Evolutionary conservation across 2,888 invertebrate species (phyloP), one percentile per base, ranked within the genome.

Genomic region (Aspidapion aeneum): DNA sequence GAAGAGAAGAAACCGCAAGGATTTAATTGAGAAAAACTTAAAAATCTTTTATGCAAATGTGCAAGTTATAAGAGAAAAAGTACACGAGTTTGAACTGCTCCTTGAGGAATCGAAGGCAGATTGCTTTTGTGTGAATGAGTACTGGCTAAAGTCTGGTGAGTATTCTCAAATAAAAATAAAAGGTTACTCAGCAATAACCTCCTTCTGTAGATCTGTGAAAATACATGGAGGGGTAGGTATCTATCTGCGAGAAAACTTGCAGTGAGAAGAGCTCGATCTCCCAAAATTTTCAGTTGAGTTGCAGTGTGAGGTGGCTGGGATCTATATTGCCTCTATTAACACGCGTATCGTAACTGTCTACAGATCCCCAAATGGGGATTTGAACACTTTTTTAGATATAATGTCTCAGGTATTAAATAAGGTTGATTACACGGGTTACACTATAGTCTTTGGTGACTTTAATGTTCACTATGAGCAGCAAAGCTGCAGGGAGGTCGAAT

Each of bases 311-410:
- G 56, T 56, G 21, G 21, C 56, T 17, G 56, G 56, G n/a, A 19
- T 56, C 17, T 18, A 19, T 55, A 3, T 55, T 7, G 16, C 18
- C 12, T 22, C 21, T n/a, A 16, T 56, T 1, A 1, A 56, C 16
- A 19, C 17, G 1, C 19, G 17, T 12, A 20, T 56, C 17, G 17
- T 56, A 20, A 56, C 56, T 1, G 22, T 56, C 17, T 56, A 56
- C 21, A 19, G 56, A 56, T 56, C 56, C n/a, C 56, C 56, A 19
- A 69, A 65, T 2, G 48, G 51, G 2, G 51, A 35, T 57, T 63
- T 66, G 12, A 35, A 35, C 12, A 35, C 35, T 7, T 35, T 7
- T 35, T 12, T 35, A 35, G 35, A 35, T 35, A 35, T 35, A 7
- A 35, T 35, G 35, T 35, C 35, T 12, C 35, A 35, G 35, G 35